These are phyloP conservation scores for Zaprionus camerounensis DNA, from an alignment of 1,140 invertebrate species.

Conservation along the genomic window DNA sequence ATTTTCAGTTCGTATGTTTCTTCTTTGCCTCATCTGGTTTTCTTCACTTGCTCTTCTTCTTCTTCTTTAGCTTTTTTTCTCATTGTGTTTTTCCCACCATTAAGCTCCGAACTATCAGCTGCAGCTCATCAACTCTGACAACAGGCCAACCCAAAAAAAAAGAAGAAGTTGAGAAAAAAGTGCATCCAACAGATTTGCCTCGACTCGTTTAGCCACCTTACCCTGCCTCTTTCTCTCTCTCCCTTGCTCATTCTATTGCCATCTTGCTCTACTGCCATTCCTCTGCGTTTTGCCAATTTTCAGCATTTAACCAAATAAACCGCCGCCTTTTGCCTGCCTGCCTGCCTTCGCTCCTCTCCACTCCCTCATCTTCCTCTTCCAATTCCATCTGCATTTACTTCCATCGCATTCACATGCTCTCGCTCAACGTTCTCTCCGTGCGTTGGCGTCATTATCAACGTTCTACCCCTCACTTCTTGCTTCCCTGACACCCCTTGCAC, in stretches of 20 bases:
- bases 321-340: constrained; percentile 13
- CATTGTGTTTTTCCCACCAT: constrained; percentile 72
- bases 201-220: constrained; percentile 2
- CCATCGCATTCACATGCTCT: constrained; percentile 59
- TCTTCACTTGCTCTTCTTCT: constrained; percentile 20
- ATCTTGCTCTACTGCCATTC: not conserved
- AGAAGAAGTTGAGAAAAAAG: constrained; percentile 46
- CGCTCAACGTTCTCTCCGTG: constrained; percentile 20
- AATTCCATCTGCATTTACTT: constrained; percentile 30
- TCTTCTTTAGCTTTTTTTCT: constrained; percentile 30
- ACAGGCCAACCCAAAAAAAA: constrained; percentile 39
- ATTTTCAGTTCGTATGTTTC: constrained; percentile 15
- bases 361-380: not conserved
- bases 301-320: constrained; percentile 81
- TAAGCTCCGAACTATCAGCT: constrained; percentile 73
- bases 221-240: not conserved
- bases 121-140: constrained; percentile 65
- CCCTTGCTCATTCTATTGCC: not conserved
- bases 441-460: constrained; percentile 66
- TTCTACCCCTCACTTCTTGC: not conserved
- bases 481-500: not conserved
- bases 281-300: constrained; percentile 74
- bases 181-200: constrained; percentile 57
- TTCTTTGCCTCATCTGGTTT: not conserved
- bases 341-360: not conserved